phyloP scores from a whole-genome alignment of 2,888 invertebrate species.

The Nebria brevicollis region DNA sequence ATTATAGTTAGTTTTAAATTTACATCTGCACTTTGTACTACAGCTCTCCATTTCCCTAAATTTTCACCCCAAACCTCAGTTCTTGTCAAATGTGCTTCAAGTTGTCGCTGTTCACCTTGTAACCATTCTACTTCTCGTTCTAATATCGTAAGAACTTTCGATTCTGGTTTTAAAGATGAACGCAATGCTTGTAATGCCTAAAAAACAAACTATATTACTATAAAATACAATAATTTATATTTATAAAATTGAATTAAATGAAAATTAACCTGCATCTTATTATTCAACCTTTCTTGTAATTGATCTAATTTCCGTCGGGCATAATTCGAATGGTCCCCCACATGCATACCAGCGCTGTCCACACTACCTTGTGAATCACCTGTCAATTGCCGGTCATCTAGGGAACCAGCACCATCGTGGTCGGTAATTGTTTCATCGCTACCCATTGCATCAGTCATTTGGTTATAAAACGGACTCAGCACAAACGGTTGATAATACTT shows the following conservation, averaged over 20 bases:
- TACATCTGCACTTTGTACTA: slow-evolving; percentile 85
- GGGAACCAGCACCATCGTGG: slow-evolving; percentile 63
- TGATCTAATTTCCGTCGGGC: slow-evolving; percentile 84
- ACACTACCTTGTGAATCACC: slow-evolving; percentile 67
- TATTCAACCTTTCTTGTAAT: slow-evolving; percentile 83
- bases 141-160: slow-evolving; percentile 80
- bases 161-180: slow-evolving; percentile 84
- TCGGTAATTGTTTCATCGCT: slow-evolving; percentile 66
- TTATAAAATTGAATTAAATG: slow-evolving; percentile 18
- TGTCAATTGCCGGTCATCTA: slow-evolving; percentile 69
- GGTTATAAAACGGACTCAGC: slow-evolving; percentile 85
- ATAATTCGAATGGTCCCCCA: slow-evolving; percentile 85
- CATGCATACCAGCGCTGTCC: slow-evolving; percentile 67
- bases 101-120: slow-evolving; percentile 79
- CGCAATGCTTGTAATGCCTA: slow-evolving; percentile 82
- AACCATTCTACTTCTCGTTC: slow-evolving; percentile 87
- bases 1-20: background rate
- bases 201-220: slow-evolving; percentile 17
- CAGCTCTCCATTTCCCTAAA: slow-evolving; percentile 87
- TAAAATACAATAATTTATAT: background rate
- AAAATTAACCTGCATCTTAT: slow-evolving; percentile 75
- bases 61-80: slow-evolving; percentile 93
- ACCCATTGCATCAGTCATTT: slow-evolving; percentile 74
- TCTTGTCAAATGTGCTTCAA: slow-evolving; percentile 85
- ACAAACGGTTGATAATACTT: slow-evolving; percentile 91